phyloP scores from a whole-genome alignment of 2,113 vertebrate genomes.

The Rhinichthys klamathensis region DNA sequence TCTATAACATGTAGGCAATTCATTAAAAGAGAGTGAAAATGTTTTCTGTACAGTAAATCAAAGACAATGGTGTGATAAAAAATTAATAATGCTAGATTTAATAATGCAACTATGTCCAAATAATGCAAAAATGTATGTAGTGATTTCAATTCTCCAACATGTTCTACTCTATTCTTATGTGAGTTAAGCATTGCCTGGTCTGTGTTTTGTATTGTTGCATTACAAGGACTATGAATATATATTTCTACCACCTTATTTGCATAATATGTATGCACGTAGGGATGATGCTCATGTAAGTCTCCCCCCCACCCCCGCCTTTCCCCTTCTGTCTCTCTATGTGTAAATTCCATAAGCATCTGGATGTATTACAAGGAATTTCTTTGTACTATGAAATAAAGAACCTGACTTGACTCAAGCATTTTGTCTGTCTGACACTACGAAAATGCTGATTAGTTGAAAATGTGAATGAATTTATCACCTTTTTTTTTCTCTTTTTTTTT shows the following conservation, averaged over 20 bases:
- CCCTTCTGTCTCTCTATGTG: neutral
- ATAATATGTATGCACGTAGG: neutral
- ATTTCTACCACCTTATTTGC: neutral
- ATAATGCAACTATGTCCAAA: neutral
- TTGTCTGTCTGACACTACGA: neutral
- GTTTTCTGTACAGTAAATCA: too few relatives aligned
- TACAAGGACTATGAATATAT: neutral
- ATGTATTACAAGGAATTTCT: neutral
- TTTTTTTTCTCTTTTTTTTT: neutral
- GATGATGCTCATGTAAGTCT: neutral
- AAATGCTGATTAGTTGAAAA: slow-evolving; percentile 1
- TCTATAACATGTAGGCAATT: slow-evolving; percentile 1
- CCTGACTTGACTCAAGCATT: neutral
- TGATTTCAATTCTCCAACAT: neutral
- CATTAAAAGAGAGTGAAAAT: neutral
- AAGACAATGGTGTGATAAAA: neutral
- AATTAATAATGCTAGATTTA: neutral
- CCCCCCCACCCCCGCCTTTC: neutral
- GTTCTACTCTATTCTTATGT: neutral
- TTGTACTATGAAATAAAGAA: neutral
- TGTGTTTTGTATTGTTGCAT: neutral
- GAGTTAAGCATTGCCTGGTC: neutral
- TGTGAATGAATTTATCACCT: neutral
- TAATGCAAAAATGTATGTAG: neutral
- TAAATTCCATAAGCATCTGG: neutral